A percentile compares a stretch with the other conserved stretches of the same genome.
These are phyloP conservation scores for Venusia cambrica DNA, from an alignment of 2,888 invertebrate genomes.

Conservation along the genomic window DNA sequence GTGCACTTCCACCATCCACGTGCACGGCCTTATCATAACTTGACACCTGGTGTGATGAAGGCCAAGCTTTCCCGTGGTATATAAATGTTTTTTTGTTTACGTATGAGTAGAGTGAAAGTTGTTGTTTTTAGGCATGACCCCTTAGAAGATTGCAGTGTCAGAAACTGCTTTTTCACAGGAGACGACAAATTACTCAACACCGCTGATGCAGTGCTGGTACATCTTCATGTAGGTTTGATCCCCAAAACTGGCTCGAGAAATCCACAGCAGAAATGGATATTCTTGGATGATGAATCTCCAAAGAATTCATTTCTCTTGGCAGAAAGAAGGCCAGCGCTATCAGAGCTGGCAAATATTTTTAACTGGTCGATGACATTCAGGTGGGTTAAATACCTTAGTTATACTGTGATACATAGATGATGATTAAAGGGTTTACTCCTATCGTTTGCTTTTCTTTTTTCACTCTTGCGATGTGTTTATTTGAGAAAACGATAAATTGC, in stretches of 20 bases:
- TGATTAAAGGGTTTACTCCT: no score
- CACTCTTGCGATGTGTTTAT: no score
- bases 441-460: no score
- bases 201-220: constrained; percentile 83
- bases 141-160: constrained; percentile 80
- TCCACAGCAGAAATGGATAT: constrained; percentile 84
- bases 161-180: constrained; percentile 83
- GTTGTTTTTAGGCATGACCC: constrained; percentile 75
- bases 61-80: no score
- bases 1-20: no score
- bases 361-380: constrained; percentile 87
- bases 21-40: no score
- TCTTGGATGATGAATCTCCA: constrained; percentile 86
- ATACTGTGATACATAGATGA: no score
- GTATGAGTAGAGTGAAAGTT: no score
- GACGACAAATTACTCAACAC: constrained; percentile 58
- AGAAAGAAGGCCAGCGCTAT: constrained; percentile 44
- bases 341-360: constrained; percentile 81
- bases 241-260: constrained; percentile 44
- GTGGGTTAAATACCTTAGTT: no score
- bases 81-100: not conserved
- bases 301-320: constrained; percentile 76
- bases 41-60: no score
- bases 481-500: not conserved
- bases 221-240: constrained; percentile 68